Percentiles rank a stretch among this genome's conserved stretches.
Evolutionary conservation across 2,888 invertebrate genomes (phyloP).

Genomic region (Thereva unica): DNA sequence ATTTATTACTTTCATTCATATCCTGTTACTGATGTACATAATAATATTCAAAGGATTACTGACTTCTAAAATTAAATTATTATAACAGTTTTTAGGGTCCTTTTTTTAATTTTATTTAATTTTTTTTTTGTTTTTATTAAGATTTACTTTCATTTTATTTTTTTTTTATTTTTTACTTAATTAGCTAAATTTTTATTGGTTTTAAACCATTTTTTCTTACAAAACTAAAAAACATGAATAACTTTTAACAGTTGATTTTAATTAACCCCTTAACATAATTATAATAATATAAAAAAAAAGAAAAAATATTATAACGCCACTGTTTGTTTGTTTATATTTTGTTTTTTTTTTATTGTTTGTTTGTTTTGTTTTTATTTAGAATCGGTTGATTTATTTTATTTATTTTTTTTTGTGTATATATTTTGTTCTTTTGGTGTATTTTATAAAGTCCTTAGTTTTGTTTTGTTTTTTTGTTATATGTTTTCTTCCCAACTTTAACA

Average conservation of each 20-base stretch:
- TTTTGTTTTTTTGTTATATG: constrained; percentile 14
- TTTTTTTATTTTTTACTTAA: constrained; percentile 27
- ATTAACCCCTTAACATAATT: constrained; percentile 30
- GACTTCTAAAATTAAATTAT: constrained; percentile 16
- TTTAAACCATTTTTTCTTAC: constrained; percentile 35
- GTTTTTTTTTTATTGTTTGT: too few species aligned
- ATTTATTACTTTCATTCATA: too few species aligned
- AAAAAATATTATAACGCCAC: too few species aligned
- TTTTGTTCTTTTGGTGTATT: constrained; percentile 28
- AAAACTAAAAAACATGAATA: constrained; percentile 40
- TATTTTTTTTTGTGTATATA: constrained; percentile 29
- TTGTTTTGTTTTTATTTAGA: too few species aligned
- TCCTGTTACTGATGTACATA: too few species aligned
- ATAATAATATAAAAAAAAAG: too few species aligned
- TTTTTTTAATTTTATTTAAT: constrained; percentile 17
- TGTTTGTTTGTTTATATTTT: too few species aligned
- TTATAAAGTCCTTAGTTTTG: constrained; percentile 11
- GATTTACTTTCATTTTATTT: constrained; percentile 24
- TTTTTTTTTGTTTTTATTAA: constrained; percentile 25
- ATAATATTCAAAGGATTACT: too few species aligned
- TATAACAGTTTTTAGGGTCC: constrained; percentile 34
- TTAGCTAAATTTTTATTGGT: constrained; percentile 16
- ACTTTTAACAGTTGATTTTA: constrained; percentile 22
- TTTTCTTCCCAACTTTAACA: constrained; percentile 4
- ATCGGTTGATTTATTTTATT: too few species aligned